Evolutionary conservation across 2,797 vertebrate genomes (phyloP), one percentile per base, ranked within the genome.

Genomic region (Eleutherodactylus coqui): DNA sequence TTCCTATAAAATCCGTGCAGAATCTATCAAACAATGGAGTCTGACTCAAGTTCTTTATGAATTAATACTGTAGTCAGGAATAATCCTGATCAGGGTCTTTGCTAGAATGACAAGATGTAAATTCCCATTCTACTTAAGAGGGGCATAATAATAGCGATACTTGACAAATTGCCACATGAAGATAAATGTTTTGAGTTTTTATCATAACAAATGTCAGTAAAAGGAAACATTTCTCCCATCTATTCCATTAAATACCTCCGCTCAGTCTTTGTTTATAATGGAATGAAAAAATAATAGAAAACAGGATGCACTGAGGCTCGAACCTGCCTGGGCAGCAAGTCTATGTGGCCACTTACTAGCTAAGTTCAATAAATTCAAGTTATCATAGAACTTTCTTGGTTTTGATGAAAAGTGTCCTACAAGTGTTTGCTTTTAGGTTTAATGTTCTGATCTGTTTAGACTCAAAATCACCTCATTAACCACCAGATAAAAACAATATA

Each of bases 391-490:
- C 38, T 43, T 43, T 75, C n/a, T 73, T 79, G 83, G 79, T 75
- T 64, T 72, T 19, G 49, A 36, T 76, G 70, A 84, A 81, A 84
- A 81, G 82, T 85, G 77, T 85, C 86, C 86, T 76, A 62, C 58
- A 76, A 85, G 55, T 80, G 86, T 87, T 87, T 84, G 86, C 86
- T 81, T 84, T 87, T 85, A 85, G 16, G 53, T 88, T 91, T 90
- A n/a, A 75, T 86, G 88, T 89, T 32, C 49, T 89, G 75, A 85
- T 89, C 85, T 91, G 89, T 49, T 5, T 82, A 77, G 79, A 45
- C 77, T 91, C 83, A 86, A 83, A 60, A 85, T 86, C 84, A 91
- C 83, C 76, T 92, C 79, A 60, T 83, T 92, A 90, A 84, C 86
- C 13, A 0, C 9, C 29, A 87, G 76, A 62, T 90, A 90, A 88